Evolutionary conservation across 1,140 invertebrate species (phyloP).

Genomic region (Drosophila rufa): DNA sequence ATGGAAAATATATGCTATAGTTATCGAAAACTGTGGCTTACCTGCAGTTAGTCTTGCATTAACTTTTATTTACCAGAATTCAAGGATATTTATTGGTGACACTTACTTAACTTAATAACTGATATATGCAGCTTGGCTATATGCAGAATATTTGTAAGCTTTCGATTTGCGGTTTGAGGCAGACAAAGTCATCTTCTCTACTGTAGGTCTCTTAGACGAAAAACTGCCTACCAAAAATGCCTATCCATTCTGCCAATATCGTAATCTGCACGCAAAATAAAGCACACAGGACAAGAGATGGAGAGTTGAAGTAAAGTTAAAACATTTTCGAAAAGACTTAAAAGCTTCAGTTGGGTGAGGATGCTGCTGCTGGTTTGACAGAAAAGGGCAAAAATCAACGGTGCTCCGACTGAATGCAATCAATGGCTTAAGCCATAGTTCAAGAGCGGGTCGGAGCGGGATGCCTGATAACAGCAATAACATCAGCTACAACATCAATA

Average conservation of each 20-base stretch:
- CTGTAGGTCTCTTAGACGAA: too few species aligned
- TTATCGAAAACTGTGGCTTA: too few species aligned
- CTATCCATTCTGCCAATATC: slow-evolving; percentile 66
- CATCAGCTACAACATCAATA: slow-evolving; percentile 45
- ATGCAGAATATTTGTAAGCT: slow-evolving; percentile 14
- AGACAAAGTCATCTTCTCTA: background rate
- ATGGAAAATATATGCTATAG: background rate
- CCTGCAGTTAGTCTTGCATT: too few species aligned
- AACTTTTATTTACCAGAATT: too few species aligned
- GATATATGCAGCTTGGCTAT: background rate
- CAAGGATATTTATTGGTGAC: background rate
- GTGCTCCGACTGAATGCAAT: slow-evolving; percentile 64
- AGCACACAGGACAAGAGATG: background rate
- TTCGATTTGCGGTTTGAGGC: slow-evolving; percentile 16
- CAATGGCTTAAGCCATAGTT: slow-evolving; percentile 71
- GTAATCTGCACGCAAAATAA: slow-evolving; percentile 37
- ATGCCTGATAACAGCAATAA: slow-evolving; percentile 27
- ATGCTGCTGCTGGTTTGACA: slow-evolving; percentile 18
- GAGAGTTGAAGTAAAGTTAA: slow-evolving; percentile 24
- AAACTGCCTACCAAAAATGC: slow-evolving; percentile 47
- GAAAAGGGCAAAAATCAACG: slow-evolving; percentile 63
- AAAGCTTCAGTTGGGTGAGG: slow-evolving; percentile 44
- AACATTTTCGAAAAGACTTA: slow-evolving; percentile 70
- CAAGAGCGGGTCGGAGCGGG: slow-evolving; percentile 7
- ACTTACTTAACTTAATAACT: background rate